Evolutionary conservation across 2,797 vertebrate genomes (phyloP), one percentile per base, ranked within the genome.

Genomic region (Pitangus sulphuratus): DNA sequence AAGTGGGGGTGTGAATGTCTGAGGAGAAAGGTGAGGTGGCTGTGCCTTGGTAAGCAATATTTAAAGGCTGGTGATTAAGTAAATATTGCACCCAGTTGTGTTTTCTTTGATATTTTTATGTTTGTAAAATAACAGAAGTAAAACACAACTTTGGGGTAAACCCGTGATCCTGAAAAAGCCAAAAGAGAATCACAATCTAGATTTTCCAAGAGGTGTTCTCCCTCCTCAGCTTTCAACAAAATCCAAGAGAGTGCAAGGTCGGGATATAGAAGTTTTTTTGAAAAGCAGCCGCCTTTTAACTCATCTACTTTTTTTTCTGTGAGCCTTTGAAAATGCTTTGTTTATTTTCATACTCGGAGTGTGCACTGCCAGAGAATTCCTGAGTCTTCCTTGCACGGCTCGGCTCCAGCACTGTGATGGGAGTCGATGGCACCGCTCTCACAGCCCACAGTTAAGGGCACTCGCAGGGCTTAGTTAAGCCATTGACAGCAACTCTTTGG

Each of bases 1-100:
- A 96, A 97, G 95, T 96, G 91, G 81, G 88, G 76, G 93, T 97
- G 79, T 95, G 81, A 91, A 87, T 95, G 68, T 90, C 95, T 96
- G 86, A 81, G 86, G 92, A 90, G 95, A 95, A 93, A 96, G 93
- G 86, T 97, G 95, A 96, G 95, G 96, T 97, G 84, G 85, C 78
- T 93, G 3, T 61, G 89, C 57, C 37, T 64, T 76, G 57, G 70
- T 86, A 95, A 97, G 81, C 78, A 95, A 96, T 96, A 95, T 93
- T 97, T 97, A 89, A 96, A 89, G 93, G 56, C 83, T 92, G 57
- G 35, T 91, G 54, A 74, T 70, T 88, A 85, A 93, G 87, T 84
- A 86, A 97, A 95, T 94, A 92, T 92, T 90, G 79, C 85, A 90
- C 86, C 76, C 77, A 13, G 39, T 75, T 76, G 12, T 69, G 24